Percentiles rank a stretch among this genome's conserved stretches.
These are phyloP conservation scores for Enteromius viviparus DNA, from an alignment of 2,797 vertebrate species.

Conservation along the genomic window DNA sequence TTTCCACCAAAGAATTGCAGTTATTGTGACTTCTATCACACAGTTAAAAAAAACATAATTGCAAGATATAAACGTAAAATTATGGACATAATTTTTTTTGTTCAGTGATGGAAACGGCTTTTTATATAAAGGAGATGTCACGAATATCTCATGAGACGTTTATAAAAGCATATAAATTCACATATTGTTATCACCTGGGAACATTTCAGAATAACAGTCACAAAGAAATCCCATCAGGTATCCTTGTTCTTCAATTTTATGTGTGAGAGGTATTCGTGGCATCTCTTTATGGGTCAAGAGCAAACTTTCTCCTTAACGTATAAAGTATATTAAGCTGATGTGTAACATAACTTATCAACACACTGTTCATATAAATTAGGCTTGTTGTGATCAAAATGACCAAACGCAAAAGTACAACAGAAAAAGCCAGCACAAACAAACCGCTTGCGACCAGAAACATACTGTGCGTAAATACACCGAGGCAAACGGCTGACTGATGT, in stretches of 20 bases:
- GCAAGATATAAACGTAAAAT: too few relatives aligned
- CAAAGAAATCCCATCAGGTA: neutral
- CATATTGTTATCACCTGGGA: neutral
- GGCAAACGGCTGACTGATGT: neutral
- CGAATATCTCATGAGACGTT: neutral
- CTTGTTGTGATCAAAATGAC: conserved; percentile 83
- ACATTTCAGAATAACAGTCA: neutral
- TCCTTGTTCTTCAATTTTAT: neutral
- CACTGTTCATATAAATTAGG: conserved; percentile 87
- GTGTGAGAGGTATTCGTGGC: conserved; percentile 11
- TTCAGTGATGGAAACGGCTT: neutral
- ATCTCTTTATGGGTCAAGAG: neutral
- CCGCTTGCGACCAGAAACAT: conserved; percentile 53
- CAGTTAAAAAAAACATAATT: neutral
- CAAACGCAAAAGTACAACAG: conserved; percentile 82
- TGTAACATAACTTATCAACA: conserved; percentile 71
- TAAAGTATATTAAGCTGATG: conserved; percentile 70
- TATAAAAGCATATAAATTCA: neutral
- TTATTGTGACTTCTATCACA: neutral
- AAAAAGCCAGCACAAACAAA: conserved; percentile 96
- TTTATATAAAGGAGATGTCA: conserved; percentile 24
- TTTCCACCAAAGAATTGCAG: neutral
- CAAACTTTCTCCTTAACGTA: conserved; percentile 69
- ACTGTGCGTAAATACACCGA: neutral
- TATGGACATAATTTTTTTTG: neutral